These are phyloP conservation scores for Micropoecilia bifurca DNA, from an alignment of 2,797 vertebrate genomes.

Conservation along the genomic window DNA sequence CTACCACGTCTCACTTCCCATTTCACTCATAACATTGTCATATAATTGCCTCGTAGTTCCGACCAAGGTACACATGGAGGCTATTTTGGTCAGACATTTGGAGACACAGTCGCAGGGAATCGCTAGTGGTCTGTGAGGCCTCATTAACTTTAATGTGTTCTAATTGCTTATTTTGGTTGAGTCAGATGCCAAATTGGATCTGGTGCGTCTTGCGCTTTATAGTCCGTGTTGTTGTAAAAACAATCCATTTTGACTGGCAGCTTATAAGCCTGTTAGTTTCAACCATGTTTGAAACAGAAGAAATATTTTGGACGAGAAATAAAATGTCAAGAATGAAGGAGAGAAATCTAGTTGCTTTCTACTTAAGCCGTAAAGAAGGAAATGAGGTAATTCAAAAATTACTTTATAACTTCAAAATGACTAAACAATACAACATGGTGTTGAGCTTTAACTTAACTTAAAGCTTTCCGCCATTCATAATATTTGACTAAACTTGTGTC, in stretches of 20 bases:
- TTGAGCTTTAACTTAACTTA: neutral
- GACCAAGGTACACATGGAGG: neutral
- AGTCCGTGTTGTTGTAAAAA: neutral
- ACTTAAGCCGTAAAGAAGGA: neutral
- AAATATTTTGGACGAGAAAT: neutral
- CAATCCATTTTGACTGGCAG: neutral
- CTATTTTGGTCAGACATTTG: conserved; percentile 1
- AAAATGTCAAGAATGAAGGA: neutral
- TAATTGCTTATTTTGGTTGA: neutral
- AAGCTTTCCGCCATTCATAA: neutral
- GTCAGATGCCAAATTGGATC: neutral
- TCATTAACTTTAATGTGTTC: neutral
- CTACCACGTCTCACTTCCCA: neutral
- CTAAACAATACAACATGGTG: neutral
- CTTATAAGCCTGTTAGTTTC: neutral
- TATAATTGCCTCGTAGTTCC: neutral
- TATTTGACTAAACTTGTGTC: neutral
- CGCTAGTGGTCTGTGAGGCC: neutral
- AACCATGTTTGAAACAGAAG: neutral
- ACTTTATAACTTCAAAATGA: neutral
- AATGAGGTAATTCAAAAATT: neutral
- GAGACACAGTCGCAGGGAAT: neutral
- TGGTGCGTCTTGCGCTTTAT: neutral
- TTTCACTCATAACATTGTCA: neutral
- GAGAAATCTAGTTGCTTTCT: neutral